Conservation (phyloP, 2,888 invertebrate genomes). For the Eupithecia tripunctaria region DNA sequence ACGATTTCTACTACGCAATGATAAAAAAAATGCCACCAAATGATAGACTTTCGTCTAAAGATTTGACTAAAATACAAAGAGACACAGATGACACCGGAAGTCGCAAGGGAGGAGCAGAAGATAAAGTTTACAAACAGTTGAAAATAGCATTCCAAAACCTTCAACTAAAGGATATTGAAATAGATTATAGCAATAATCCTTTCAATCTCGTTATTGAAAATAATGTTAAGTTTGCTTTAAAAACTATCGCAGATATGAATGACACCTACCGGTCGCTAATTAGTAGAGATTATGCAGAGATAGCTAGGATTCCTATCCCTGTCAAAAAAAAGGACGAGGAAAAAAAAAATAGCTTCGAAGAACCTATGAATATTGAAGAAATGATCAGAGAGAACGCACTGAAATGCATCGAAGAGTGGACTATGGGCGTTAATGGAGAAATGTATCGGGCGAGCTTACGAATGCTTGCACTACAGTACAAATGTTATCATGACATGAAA, state of each 20-base stretch:
- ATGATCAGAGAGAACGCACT: conserved; percentile 70
- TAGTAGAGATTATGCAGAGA: conserved; percentile 69
- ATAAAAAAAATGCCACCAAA: conserved; percentile 69
- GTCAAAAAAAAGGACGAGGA: conserved; percentile 64
- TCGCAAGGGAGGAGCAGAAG: conserved; percentile 68
- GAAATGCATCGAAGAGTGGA: conserved; percentile 84
- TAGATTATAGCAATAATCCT: conserved; percentile 76
- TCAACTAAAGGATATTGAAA: conserved; percentile 66
- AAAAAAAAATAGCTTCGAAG: conserved; percentile 56
- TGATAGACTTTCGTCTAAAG: conserved; percentile 70
- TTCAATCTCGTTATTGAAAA: conserved; percentile 73
- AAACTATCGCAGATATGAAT: conserved; percentile 67
- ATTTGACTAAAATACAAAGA: conserved; percentile 67
- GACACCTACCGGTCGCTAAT: conserved; percentile 66
- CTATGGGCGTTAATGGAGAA: conserved; percentile 83
- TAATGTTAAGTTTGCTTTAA: conserved; percentile 71
- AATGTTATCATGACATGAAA: conserved; percentile 74
- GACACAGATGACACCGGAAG: conserved; percentile 67
- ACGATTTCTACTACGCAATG: conserved; percentile 75
- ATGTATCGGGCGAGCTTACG: conserved; percentile 77
- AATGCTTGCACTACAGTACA: conserved; percentile 65
- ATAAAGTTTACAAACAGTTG: conserved; percentile 69
- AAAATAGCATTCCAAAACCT: conserved; percentile 69
- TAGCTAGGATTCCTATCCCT: conserved; percentile 64
- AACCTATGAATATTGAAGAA: conserved; percentile 63